Base-by-base conservation (phyloP, 2,797 vertebrate genomes). In the Serranus cabrilla region DNA sequence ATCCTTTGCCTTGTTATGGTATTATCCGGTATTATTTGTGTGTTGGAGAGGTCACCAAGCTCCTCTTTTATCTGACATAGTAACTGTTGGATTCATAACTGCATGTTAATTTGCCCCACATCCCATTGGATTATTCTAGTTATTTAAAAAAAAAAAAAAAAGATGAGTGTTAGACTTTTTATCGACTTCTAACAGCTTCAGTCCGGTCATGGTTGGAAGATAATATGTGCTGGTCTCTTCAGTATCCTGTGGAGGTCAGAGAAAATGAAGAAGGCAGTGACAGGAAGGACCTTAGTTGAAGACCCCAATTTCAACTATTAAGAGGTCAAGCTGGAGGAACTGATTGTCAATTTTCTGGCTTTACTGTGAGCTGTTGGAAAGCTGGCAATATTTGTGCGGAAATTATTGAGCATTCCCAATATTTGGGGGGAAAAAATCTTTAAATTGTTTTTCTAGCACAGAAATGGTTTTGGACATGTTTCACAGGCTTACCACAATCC, bases 211-310 rank as follows among this genome's bases (percentile, higher is more conserved):
- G 52, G 27, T 39, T 64, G 60, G 63, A 62, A n/a, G 60, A 74
- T 51, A 45, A 70, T n/a, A 37, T 6, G 13, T 39, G 55, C 46
- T 18, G 34, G 31, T 54, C 54, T 72, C 51, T 20, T 49, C 16
- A n/a, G 57, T 43, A 1, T 13, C 18, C 42, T 59, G 40, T 66
- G 47, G 59, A 80, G 76, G 66, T 78, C 73, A 80, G 37, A 52
- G 58, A 52, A 59, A 49, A 65, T 69, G 0, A 80, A 56, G 11
- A 40, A 37, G 50, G n/a, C 61, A 56, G n/a, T 12, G 64, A 40
- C 16, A 40, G 51, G 5, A 59, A 40, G 25, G 40, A 34, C 31
- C 46, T 50, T 2, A 5, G 45, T 65, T 74, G 46, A 25, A 34
- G 70, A 71, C 52, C 57, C 39, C 52, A 60, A 77, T 74, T 76